phyloP scores from a whole-genome alignment of 1,140 invertebrate species.

The Geopemphigus sp. region DNA sequence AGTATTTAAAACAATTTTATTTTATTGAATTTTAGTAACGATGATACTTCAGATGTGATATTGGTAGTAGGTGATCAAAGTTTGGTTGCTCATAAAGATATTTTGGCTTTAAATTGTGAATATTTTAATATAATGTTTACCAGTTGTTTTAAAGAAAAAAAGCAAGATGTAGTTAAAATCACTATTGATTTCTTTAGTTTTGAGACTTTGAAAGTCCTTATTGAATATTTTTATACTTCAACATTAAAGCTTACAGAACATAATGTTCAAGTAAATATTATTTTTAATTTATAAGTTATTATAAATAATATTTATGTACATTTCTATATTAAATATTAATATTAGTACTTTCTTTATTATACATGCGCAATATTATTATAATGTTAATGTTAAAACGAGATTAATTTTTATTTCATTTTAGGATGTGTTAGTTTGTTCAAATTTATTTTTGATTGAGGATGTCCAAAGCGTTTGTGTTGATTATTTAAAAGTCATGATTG shows the following conservation, averaged over 20 bases:
- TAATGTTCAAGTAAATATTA: slow-evolving; percentile 22
- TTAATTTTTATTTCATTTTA: slow-evolving; percentile 9
- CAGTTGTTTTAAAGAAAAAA: slow-evolving; percentile 2
- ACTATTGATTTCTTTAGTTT: slow-evolving; percentile 7
- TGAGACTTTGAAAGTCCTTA: neutral
- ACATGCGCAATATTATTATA: too few species aligned
- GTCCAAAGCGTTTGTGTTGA: neutral
- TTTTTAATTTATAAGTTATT: neutral
- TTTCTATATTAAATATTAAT: too few species aligned
- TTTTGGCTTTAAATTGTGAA: neutral
- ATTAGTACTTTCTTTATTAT: too few species aligned
- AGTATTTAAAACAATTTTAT: neutral
- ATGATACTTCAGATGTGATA: neutral
- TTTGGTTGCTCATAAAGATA: neutral
- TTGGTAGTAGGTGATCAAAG: neutral
- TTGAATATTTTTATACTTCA: slow-evolving; percentile 9
- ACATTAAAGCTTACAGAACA: slow-evolving; percentile 5
- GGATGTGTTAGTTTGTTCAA: slow-evolving; percentile 6
- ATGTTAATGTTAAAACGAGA: too few species aligned
- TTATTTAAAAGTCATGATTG: slow-evolving; percentile 21
- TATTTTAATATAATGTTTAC: slow-evolving; percentile 28
- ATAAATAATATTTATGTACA: too few species aligned
- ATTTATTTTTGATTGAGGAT: slow-evolving; percentile 11
- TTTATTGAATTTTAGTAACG: neutral
- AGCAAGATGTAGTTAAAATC: slow-evolving; percentile 1